Conservation (phyloP, 2,113 vertebrate species). For the Sterrhoptilus dennistouni region DNA sequence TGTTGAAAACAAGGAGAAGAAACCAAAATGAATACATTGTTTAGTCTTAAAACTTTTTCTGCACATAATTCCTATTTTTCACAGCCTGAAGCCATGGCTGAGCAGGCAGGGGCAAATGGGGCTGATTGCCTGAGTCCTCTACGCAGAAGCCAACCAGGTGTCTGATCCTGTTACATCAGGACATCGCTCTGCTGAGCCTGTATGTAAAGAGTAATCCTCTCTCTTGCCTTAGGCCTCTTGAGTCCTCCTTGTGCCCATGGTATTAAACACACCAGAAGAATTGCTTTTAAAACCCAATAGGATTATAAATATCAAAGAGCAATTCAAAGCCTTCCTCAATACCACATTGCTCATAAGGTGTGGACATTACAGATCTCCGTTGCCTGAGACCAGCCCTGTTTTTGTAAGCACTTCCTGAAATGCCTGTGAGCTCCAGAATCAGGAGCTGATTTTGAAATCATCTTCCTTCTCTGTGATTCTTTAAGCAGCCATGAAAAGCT, state of each 20-base stretch:
- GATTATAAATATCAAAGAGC: background rate
- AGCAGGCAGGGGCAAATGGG: background rate
- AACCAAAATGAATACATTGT: background rate
- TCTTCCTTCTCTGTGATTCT: background rate
- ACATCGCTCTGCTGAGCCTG: background rate
- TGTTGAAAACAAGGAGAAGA: background rate
- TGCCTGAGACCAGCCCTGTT: background rate
- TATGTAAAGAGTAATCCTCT: background rate
- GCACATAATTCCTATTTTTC: background rate
- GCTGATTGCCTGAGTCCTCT: background rate
- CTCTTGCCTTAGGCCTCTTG: background rate
- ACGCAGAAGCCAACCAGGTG: background rate
- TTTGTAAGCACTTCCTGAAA: background rate
- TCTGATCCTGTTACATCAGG: conserved; percentile 10
- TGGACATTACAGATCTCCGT: fast-evolving
- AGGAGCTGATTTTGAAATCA: background rate
- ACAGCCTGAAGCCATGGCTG: background rate
- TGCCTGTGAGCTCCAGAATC: background rate
- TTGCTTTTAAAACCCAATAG: background rate
- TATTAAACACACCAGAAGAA: background rate
- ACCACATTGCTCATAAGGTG: background rate
- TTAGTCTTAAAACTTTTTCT: background rate
- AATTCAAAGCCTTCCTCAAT: background rate
- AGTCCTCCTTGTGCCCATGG: background rate
- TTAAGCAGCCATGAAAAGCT: background rate